These are phyloP conservation scores for Hydrozoanthus tunicans DNA, from an alignment of 64 coral and sea anemone species.

Conservation along the genomic window DNA sequence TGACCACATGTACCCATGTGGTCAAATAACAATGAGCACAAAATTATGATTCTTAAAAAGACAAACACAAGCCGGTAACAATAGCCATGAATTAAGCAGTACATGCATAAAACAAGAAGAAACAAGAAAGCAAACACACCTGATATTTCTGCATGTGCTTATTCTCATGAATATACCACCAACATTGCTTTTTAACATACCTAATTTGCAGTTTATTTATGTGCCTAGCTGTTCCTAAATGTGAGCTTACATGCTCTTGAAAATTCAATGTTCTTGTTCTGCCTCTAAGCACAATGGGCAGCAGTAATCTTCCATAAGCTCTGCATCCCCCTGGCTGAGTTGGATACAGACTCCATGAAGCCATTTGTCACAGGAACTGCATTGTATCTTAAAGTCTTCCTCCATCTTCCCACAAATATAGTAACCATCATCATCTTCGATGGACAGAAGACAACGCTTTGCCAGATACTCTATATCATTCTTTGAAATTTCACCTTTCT, in stretches of 20 bases:
- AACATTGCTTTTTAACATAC: slow-evolving; percentile 15
- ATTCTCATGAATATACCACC: background rate
- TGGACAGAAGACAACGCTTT: slow-evolving; percentile 36
- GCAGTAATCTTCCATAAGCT: slow-evolving; percentile 1
- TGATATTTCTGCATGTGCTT: background rate
- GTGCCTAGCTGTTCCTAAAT: background rate
- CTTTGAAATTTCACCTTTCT: slow-evolving; percentile 1
- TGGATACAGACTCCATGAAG: slow-evolving; percentile 63
- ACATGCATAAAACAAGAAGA: background rate
- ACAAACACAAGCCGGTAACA: background rate
- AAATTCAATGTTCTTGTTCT: background rate
- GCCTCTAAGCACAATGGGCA: background rate
- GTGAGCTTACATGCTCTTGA: slow-evolving; percentile 11
- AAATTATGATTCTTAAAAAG: no score
- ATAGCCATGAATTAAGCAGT: background rate
- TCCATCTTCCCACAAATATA: slow-evolving; percentile 50
- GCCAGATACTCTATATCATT: slow-evolving; percentile 19
- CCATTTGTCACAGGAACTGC: slow-evolving; percentile 48
- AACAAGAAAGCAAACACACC: slow-evolving; percentile 3
- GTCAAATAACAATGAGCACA: no score
- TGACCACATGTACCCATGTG: no score
- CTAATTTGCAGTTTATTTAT: background rate
- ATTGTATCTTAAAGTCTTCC: slow-evolving; percentile 56
- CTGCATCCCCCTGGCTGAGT: slow-evolving; percentile 32
- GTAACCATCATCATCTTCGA: slow-evolving; percentile 53